phyloP scores from a whole-genome alignment of 2,797 vertebrate genomes.

The Sebastes paucispinis region DNA sequence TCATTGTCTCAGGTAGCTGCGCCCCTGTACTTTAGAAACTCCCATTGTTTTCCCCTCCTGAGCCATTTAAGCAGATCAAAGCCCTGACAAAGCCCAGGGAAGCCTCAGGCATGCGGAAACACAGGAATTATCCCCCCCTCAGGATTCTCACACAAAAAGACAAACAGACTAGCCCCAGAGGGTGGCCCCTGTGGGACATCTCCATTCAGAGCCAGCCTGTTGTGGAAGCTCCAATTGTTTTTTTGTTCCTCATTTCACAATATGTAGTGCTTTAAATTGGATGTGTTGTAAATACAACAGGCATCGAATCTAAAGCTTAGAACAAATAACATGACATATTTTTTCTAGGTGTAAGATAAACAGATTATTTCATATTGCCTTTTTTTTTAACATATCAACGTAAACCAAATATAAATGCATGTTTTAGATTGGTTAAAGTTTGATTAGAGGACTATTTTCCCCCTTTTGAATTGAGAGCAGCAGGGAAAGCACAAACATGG shows the following conservation, averaged over 20 bases:
- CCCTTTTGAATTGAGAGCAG: constrained; percentile 35
- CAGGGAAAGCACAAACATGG: constrained; percentile 79
- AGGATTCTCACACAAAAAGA: constrained; percentile 77
- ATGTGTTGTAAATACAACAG: constrained; percentile 38
- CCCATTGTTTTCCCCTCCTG: constrained; percentile 77
- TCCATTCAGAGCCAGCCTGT: constrained; percentile 64
- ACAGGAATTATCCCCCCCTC: constrained; percentile 64
- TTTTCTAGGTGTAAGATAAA: constrained; percentile 17
- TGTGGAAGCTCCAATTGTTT: constrained; percentile 66
- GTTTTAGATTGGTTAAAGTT: constrained; percentile 23
- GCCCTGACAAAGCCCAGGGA: constrained; percentile 79
- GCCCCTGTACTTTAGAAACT: constrained; percentile 74
- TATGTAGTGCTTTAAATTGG: constrained; percentile 62
- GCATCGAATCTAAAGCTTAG: constrained; percentile 32
- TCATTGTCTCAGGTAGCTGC: constrained; percentile 80
- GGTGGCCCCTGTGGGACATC: constrained; percentile 71
- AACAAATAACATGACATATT: constrained; percentile 5
- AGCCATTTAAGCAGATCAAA: constrained; percentile 83
- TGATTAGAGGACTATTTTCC: constrained; percentile 14
- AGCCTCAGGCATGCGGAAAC: constrained; percentile 76
- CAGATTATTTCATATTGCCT: not conserved
- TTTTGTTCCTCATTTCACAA: constrained; percentile 55
- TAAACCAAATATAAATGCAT: constrained; percentile 4
- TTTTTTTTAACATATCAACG: constrained; percentile 1
- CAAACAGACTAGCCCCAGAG: constrained; percentile 70